Percentiles rank a stretch among this genome's conserved stretches.
Conservation (phyloP, 2,888 invertebrate species). For the Smittia aterrima region DNA sequence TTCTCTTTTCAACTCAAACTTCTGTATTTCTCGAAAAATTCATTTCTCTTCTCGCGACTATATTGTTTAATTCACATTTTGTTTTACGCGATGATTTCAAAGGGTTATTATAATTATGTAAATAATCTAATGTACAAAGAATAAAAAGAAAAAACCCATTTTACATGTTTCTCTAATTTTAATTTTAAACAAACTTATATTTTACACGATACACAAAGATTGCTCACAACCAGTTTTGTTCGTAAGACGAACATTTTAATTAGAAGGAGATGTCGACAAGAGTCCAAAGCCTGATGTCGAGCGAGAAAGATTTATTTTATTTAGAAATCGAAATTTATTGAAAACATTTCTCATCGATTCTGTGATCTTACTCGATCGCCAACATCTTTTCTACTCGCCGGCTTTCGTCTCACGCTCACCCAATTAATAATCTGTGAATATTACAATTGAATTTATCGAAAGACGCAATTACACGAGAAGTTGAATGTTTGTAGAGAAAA, state of each 20-base stretch:
- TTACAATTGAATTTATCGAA: neutral
- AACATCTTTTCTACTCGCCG: neutral
- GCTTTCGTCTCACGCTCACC: neutral
- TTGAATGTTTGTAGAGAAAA: neutral
- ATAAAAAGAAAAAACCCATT: conserved; percentile 1
- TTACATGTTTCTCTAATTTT: conserved; percentile 10
- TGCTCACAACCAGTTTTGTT: conserved; percentile 5
- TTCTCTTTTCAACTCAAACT: conserved; percentile 9
- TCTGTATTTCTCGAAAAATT: neutral
- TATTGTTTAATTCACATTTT: neutral
- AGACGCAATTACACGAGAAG: neutral
- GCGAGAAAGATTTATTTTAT: conserved; percentile 4
- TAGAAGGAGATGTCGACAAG: neutral
- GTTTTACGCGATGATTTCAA: neutral
- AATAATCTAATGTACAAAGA: conserved; percentile 38
- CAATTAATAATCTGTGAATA: neutral
- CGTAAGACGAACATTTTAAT: neutral
- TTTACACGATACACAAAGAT: neutral
- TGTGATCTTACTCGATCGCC: neutral
- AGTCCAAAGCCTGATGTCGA: neutral
- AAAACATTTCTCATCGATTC: neutral
- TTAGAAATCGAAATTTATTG: conserved; percentile 6
- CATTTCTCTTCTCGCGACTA: neutral
- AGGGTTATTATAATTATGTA: too few relatives aligned
- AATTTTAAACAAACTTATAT: conserved; percentile 12